Conservation (phyloP, 2,888 invertebrate genomes). For the Anarsia innoxiella region DNA sequence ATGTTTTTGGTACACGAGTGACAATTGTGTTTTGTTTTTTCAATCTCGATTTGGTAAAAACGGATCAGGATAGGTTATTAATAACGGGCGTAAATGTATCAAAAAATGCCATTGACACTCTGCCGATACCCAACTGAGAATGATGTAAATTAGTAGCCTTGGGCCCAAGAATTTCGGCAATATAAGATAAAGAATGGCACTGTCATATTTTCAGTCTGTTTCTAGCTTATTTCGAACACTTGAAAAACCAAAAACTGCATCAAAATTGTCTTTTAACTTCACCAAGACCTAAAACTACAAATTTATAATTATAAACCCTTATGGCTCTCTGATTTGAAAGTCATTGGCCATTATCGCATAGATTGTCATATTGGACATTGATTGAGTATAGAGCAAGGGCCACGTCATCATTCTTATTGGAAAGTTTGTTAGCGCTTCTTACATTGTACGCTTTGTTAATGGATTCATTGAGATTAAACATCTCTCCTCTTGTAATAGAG, state of each 20-base stretch:
- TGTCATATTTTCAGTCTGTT: too few species aligned
- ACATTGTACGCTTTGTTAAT: conserved; percentile 7
- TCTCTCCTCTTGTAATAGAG: neutral
- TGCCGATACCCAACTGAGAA: too few species aligned
- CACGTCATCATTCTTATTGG: conserved; percentile 19
- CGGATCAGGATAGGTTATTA: too few species aligned
- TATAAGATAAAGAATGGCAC: too few species aligned
- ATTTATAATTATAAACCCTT: conserved; percentile 40
- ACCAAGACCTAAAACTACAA: conserved; percentile 22
- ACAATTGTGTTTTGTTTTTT: too few species aligned
- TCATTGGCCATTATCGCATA: conserved; percentile 36
- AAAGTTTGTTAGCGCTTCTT: conserved; percentile 11
- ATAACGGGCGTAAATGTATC: too few species aligned
- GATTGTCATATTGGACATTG: conserved; percentile 17
- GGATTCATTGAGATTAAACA: neutral
- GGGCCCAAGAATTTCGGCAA: too few species aligned
- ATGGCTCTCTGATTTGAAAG: conserved; percentile 37
- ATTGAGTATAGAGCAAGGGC: conserved; percentile 17
- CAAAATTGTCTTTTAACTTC: neutral
- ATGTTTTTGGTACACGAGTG: too few species aligned
- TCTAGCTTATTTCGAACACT: neutral
- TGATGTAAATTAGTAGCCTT: too few species aligned
- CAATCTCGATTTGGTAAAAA: too few species aligned
- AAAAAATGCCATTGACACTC: too few species aligned
- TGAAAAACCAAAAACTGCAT: neutral